phyloP scores from a whole-genome alignment of 1,140 invertebrate species.

The Manduca sexta region DNA sequence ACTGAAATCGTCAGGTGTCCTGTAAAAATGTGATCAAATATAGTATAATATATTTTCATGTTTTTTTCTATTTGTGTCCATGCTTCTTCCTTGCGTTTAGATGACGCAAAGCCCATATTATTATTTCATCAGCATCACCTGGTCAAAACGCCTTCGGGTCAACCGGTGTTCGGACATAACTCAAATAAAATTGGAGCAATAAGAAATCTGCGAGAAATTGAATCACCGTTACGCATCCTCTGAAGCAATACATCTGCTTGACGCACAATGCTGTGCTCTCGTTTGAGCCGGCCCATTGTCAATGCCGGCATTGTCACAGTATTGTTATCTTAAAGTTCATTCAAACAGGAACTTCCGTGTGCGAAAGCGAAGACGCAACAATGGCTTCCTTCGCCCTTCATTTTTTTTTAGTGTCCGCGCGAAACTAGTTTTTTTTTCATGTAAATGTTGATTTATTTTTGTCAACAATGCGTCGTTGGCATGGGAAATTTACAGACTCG shows the following conservation, averaged over 20 bases:
- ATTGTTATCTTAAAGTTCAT: slow-evolving; percentile 40
- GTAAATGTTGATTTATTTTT: slow-evolving; percentile 62
- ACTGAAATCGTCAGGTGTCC: too few species aligned
- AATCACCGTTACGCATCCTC: slow-evolving; percentile 6
- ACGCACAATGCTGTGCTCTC: slow-evolving; percentile 38
- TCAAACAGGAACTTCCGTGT: slow-evolving; percentile 50
- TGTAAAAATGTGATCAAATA: too few species aligned
- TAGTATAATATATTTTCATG: too few species aligned
- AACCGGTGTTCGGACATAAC: not conserved
- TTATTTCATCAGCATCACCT: too few species aligned
- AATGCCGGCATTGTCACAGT: slow-evolving; percentile 25
- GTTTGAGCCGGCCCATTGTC: slow-evolving; percentile 38
- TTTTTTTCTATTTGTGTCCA: too few species aligned
- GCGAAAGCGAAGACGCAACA: slow-evolving; percentile 44
- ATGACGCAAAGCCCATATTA: too few species aligned
- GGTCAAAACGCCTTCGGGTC: too few species aligned
- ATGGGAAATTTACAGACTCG: slow-evolving; percentile 42
- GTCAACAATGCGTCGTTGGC: slow-evolving; percentile 47
- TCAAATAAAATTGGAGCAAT: not conserved
- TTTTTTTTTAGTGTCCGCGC: slow-evolving; percentile 24
- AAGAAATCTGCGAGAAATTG: not conserved
- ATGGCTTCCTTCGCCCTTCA: slow-evolving; percentile 34
- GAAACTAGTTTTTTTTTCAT: slow-evolving; percentile 56
- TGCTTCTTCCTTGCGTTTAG: too few species aligned
- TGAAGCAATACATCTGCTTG: slow-evolving; percentile 28